Base-by-base conservation (phyloP, 2,797 vertebrate species). In the Ctenopoma kingsleyae region DNA sequence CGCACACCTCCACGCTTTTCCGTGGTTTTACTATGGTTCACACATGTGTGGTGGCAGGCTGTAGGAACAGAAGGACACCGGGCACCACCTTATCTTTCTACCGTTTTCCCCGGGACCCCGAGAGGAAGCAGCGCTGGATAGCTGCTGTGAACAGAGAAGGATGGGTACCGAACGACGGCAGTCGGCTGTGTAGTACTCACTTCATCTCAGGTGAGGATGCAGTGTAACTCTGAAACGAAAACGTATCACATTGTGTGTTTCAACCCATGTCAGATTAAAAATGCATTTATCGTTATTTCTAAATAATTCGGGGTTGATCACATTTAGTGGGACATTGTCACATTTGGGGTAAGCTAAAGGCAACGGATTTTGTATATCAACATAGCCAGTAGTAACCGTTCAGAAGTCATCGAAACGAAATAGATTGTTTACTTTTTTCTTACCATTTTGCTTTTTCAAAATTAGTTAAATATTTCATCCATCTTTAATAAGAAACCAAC, bases 41-140 rank as follows among this genome's bases (percentile, higher is more conserved):
- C 84, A 94, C 94, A 1, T 95, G 94, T 59, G 93, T 94, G 81
- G 94, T 93, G 88, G 80, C 92, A 1, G 94, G 94, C 67, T 95
- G 93, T 65, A 91, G 91, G 87, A 95, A 94, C 83, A 76, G 93
- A 76, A 90, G 93, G 76, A 95, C 92, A 0, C 92, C 92, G 0
- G 94, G 93, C 10, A 93, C 92, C 75, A 50, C 77, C 0, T 62
- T 94, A 11, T 94, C 93, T 0, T 94, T 94, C 82, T 94, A 93
- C 84, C 93, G 93, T 10, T 94, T 94, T 77, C 93, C 94, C 9
- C 90, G 93, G 64, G 94, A 94, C 83, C 91, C 93, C 5, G 89
- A 94, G 60, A 83, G 93, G 80, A 95, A 94, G 85, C 93, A 91
- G 88, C 92, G 93, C 61, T 94, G 94, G 94, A 91, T 94, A 27